A percentile compares a stretch with the other conserved stretches of the same genome.
Conservation (phyloP, 1,140 invertebrate genomes). For the Brachionus paranguensis region DNA sequence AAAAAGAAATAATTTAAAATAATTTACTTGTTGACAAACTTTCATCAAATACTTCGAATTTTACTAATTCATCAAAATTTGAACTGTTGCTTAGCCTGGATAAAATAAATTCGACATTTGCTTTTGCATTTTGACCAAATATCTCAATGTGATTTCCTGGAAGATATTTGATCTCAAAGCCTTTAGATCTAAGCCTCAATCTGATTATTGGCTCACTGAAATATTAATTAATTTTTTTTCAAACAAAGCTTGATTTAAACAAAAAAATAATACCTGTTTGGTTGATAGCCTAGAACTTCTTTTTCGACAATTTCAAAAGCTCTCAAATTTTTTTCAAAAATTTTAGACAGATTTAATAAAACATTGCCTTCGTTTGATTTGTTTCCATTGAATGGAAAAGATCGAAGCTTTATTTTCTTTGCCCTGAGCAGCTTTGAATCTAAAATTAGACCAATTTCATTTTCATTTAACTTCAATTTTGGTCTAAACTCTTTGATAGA, state of each 20-base stretch:
- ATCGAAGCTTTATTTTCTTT: neutral
- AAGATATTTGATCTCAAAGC: conserved; percentile 61
- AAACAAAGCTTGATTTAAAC: too few species aligned
- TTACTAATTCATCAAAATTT: conserved; percentile 67
- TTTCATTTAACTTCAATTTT: neutral
- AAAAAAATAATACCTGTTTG: conserved; percentile 55
- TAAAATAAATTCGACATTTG: conserved; percentile 73
- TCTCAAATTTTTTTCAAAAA: neutral
- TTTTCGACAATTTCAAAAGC: neutral
- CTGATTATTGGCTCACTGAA: conserved; percentile 62
- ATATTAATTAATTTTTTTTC: too few species aligned
- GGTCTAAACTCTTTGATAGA: neutral
- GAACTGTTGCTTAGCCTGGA: conserved; percentile 63
- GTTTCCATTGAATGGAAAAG: neutral
- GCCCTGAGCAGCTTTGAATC: neutral
- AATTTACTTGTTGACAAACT: conserved; percentile 60
- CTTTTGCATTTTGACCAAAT: conserved; percentile 71
- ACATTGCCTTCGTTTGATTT: neutral
- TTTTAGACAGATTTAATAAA: neutral
- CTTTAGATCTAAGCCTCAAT: conserved; percentile 57
- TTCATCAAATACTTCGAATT: conserved; percentile 78
- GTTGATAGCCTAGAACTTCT: conserved; percentile 48
- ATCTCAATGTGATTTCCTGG: conserved; percentile 90
- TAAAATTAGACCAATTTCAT: neutral
- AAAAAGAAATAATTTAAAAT: neutral